These are phyloP conservation scores for Carassius gibelio DNA, from an alignment of 2,113 vertebrate species.

Conservation along the genomic window DNA sequence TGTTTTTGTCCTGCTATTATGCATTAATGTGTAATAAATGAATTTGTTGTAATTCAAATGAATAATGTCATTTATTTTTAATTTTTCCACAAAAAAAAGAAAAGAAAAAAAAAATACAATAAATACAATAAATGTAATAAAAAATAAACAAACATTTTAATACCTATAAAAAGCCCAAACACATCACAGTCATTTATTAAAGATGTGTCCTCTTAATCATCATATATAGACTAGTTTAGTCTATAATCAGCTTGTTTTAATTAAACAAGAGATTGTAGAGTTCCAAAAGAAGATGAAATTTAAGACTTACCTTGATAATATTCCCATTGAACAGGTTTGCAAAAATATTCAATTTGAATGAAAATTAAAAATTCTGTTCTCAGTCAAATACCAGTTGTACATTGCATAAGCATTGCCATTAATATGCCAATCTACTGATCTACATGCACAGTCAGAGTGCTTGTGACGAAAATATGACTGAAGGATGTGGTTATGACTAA, in stretches of 20 bases:
- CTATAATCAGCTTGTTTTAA: background rate
- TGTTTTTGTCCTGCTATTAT: background rate
- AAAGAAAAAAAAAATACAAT: background rate
- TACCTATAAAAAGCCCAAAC: background rate
- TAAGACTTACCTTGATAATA: conserved; percentile 13
- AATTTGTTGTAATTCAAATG: background rate
- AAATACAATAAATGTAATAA: background rate
- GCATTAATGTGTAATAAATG: background rate
- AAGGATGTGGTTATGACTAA: conserved; percentile 54
- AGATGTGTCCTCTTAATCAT: background rate
- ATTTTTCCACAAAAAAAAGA: too few relatives aligned
- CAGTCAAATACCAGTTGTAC: background rate
- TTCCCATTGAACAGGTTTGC: background rate
- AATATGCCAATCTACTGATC: conserved; percentile 3
- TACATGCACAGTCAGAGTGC: conserved; percentile 40
- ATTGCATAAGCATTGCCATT: background rate
- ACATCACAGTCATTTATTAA: background rate
- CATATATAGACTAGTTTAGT: background rate
- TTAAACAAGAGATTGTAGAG: background rate
- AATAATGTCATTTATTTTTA: too few relatives aligned
- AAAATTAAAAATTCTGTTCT: background rate
- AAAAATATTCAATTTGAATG: background rate
- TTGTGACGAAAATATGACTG: conserved; percentile 35
- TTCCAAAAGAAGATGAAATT: background rate
- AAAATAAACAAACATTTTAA: background rate